phyloP scores from a whole-genome alignment of 2,888 invertebrate species.

The Craniophora ligustri region DNA sequence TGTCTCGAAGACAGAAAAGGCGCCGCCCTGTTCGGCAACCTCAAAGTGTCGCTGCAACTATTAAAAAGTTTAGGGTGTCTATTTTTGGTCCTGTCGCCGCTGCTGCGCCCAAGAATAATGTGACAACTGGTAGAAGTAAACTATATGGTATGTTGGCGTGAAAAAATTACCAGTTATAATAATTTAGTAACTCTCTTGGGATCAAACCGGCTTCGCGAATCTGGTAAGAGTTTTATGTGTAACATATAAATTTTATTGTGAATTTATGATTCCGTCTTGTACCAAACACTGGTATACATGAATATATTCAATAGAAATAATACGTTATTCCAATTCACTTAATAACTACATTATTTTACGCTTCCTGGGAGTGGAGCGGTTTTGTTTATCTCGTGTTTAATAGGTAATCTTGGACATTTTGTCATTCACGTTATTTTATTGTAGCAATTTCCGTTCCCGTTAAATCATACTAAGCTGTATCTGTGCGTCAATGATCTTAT shows the following conservation, averaged over 20 bases:
- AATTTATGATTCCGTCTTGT: background rate
- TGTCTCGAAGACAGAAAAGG: constrained; percentile 75
- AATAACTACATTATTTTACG: constrained; percentile 45
- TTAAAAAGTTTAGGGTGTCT: constrained; percentile 84
- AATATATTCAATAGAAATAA: constrained; percentile 34
- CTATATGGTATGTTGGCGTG: constrained; percentile 53
- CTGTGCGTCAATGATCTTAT: too few relatives aligned
- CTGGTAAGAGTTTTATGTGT: constrained; percentile 1
- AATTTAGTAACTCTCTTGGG: constrained; percentile 25
- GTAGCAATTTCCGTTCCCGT: constrained; percentile 3
- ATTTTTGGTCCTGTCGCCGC: constrained; percentile 78
- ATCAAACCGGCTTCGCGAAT: constrained; percentile 5
- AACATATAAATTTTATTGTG: constrained; percentile 10
- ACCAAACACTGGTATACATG: constrained; percentile 3
- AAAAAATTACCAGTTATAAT: constrained; percentile 52
- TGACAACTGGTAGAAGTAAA: constrained; percentile 74
- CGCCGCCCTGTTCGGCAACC: constrained; percentile 69
- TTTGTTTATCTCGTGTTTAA: constrained; percentile 32
- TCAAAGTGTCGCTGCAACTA: constrained; percentile 69
- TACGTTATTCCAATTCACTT: constrained; percentile 46
- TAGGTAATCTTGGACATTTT: constrained; percentile 29
- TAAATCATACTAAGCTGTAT: too few relatives aligned
- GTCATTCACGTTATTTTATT: constrained; percentile 29
- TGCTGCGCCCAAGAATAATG: constrained; percentile 68
- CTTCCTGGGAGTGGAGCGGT: constrained; percentile 26